phyloP scores from a whole-genome alignment of 1,140 invertebrate genomes.

The Copidosoma floridanum region DNA sequence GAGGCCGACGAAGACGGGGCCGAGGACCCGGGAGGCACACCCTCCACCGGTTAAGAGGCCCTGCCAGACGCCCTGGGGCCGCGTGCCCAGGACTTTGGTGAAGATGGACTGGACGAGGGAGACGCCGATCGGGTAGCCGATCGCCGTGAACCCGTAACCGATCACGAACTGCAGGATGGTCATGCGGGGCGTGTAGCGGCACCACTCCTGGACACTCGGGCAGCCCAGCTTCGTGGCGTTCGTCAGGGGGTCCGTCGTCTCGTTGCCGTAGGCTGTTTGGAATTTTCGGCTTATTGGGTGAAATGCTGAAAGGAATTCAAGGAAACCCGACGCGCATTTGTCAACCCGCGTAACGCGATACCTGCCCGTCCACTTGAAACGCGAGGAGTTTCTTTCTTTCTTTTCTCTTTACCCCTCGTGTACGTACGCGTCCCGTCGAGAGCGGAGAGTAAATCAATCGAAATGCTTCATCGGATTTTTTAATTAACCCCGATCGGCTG shows the following conservation, averaged over 20 bases:
- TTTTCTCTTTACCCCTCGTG: too few relatives aligned
- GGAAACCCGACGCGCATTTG: too few relatives aligned
- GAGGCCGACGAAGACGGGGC: constrained; percentile 79
- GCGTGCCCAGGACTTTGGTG: constrained; percentile 81
- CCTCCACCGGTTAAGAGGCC: constrained; percentile 79
- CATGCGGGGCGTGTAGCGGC: constrained; percentile 68
- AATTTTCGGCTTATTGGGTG: too few relatives aligned
- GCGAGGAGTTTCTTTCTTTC: too few relatives aligned
- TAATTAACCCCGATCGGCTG: too few relatives aligned
- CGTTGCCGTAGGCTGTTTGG: constrained; percentile 45
- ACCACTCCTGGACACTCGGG: constrained; percentile 75
- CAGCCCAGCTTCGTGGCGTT: constrained; percentile 64
- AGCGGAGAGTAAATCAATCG: too few relatives aligned
- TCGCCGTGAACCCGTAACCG: constrained; percentile 71
- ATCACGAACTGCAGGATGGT: constrained; percentile 73
- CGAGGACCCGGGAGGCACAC: constrained; percentile 78
- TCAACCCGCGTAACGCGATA: too few relatives aligned
- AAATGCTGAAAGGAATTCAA: too few relatives aligned
- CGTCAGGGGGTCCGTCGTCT: constrained; percentile 40
- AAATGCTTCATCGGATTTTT: too few relatives aligned
- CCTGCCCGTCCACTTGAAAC: too few relatives aligned
- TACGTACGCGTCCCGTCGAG: too few relatives aligned
- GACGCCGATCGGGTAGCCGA: constrained; percentile 82
- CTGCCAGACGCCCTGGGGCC: constrained; percentile 89
- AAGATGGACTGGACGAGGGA: constrained; percentile 85